Evolutionary conservation across 2,113 vertebrate species (phyloP), one percentile per base, ranked within the genome.

Genomic region (Pseudolaguvia tuberculata): DNA sequence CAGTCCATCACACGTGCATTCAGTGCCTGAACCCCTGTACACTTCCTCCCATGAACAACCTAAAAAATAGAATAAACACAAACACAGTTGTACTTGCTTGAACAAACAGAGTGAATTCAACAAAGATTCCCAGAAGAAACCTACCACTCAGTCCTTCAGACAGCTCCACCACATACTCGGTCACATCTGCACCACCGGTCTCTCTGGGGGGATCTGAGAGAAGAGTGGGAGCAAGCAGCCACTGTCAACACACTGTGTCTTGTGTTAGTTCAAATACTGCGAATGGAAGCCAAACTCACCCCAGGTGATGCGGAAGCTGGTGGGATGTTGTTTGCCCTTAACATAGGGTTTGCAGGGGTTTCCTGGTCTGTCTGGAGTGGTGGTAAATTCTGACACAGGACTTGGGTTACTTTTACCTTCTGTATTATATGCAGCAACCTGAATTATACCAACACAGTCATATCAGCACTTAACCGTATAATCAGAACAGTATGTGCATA

Each of bases 341-440:
- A 95, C 88, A 56, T 89, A 80, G 23, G 93, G 95, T 82, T 92
- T 94, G 87, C 88, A 86, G 83, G 95, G 95, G 78, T 87, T 85
- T 82, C 93, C 87, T 48, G 96, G 96, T 80, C 91, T 91, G 84
- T 98, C 96, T 69, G 96, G 94, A 78, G 89, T 91, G 4, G 96
- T 98, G 81, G 89, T 84, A 72, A 96, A 94, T 83, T 96, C 94
- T 9, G 92, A 91, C 68, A 93, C 88, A 79, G 93, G 93, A 85
- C 96, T 96, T 14, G 96, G 95, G 87, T 93, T 93, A 84, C 96
- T 98, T 86, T 95, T 97, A 47, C 96, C 96, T 91, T 98, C 96
- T 0, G 93, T 91, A 84, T 98, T 98, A 84, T 96, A 97, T 48
- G 96, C 96, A 80, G 91, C 92, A 86, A 98, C 94, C 96, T 98